phyloP scores from a whole-genome alignment of 2,888 invertebrate genomes.

The Philhelius pedissequus region DNA sequence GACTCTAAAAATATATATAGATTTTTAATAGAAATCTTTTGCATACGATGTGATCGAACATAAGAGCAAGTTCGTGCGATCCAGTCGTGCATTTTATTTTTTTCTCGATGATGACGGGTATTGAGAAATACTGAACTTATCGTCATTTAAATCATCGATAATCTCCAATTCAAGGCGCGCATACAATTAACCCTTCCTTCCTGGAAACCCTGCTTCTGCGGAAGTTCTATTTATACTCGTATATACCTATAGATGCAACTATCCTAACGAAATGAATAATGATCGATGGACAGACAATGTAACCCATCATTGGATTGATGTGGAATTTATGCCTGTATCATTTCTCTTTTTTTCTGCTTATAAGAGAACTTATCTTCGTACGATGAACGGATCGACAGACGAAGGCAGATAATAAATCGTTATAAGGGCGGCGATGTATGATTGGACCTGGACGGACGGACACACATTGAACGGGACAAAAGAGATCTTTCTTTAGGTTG shows the following conservation, averaged over 20 bases:
- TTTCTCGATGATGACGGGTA: too few species aligned
- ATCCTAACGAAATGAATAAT: constrained; percentile 46
- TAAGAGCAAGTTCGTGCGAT: too few species aligned
- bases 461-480: constrained; percentile 20
- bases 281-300: constrained; percentile 49
- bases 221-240: too few species aligned
- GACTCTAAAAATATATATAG: too few species aligned
- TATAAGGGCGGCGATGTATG: constrained; percentile 42
- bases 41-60: too few species aligned
- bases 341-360: constrained; percentile 24
- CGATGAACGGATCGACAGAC: constrained; percentile 30
- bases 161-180: too few species aligned
- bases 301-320: background rate
- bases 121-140: too few species aligned
- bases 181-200: background rate
- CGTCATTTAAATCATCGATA: too few species aligned
- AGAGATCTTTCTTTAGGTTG: constrained; percentile 23
- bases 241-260: background rate
- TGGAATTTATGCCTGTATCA: background rate
- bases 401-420: constrained; percentile 59
- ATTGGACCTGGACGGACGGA: too few species aligned
- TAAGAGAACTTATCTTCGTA: background rate
- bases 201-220: background rate
- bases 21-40: too few species aligned
- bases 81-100: too few species aligned